Evolutionary conservation across 1,140 invertebrate genomes (phyloP).

Genomic region (Drosophila tropicalis): DNA sequence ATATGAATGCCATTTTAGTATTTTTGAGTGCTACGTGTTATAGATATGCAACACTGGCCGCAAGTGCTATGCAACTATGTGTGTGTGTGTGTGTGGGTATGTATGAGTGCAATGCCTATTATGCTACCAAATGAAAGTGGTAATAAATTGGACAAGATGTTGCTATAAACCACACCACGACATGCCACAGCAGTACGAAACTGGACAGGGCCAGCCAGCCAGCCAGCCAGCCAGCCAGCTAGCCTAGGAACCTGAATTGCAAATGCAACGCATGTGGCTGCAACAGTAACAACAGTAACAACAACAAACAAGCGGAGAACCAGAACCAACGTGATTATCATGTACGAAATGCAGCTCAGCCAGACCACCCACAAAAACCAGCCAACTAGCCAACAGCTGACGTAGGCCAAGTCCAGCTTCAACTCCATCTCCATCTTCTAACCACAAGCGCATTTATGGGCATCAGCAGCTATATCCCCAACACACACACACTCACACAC

Average conservation of each 20-base stretch:
- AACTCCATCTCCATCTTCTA: constrained; percentile 30
- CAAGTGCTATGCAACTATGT: constrained; percentile 26
- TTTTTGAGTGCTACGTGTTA: constrained; percentile 77
- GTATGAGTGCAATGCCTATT: constrained; percentile 67
- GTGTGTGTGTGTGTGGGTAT: constrained; percentile 17
- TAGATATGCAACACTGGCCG: constrained; percentile 53
- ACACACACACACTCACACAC: constrained; percentile 21
- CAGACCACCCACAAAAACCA: constrained; percentile 10
- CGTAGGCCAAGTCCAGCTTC: constrained; percentile 33
- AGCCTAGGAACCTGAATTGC: constrained; percentile 43
- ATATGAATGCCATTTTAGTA: constrained; percentile 49
- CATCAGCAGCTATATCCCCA: constrained; percentile 24
- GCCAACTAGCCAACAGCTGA: constrained; percentile 67
- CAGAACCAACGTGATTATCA: constrained; percentile 69
- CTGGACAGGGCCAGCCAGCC: constrained; percentile 5
- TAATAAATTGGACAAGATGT: constrained; percentile 83
- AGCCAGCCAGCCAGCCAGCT: too few species aligned
- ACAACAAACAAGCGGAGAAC: constrained; percentile 33
- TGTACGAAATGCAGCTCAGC: constrained; percentile 60
- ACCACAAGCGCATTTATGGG: constrained; percentile 62
- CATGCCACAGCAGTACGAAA: constrained; percentile 44
- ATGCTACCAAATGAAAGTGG: constrained; percentile 82
- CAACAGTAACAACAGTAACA: constrained; percentile 16
- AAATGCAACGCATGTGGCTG: constrained; percentile 64
- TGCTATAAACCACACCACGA: constrained; percentile 79